Evolutionary conservation across 2,113 vertebrate genomes (phyloP), one percentile per base, ranked within the genome.

Genomic region (Corvus cornix): DNA sequence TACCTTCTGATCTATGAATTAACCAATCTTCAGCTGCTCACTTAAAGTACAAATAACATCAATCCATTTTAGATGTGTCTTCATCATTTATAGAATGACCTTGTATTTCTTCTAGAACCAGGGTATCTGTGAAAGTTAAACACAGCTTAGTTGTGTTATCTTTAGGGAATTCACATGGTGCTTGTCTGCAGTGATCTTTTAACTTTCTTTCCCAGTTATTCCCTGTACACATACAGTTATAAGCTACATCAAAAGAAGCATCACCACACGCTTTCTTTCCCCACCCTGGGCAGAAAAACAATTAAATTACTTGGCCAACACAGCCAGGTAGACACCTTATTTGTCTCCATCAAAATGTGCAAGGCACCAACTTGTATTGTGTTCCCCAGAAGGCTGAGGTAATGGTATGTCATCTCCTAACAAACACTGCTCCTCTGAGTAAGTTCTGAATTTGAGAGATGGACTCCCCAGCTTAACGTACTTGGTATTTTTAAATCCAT

Each of bases 391-490:
- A 77, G 59, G 30, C 81, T 48, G 55, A 79, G 30, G 6, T 18
- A 16, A 33, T 19, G 31, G 7, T 30, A 23, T 44, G 16, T 33
- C 28, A 27, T 51, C 22, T 35, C 48, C 33, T 33, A 13, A 41
- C 6, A 43, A 44, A 59, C 9, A 4, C 30, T 39, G n/a, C 33
- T 55, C 1, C 4, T 59, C 4, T 85, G 26, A 67, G 13, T 30
- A 37, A 67, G 22, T 31, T 79, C 63, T 79, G 84, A 59, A 60
- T 28, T 33, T 39, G 41, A 37, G 56, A 83, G 30, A 21, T 7
- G 4, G 2, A 4, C 7, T 68, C 3, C 6, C 27, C 19, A 16
- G 6, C n/a, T 80, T 35, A 56, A 56, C 0, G 0, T 33, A 24
- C 21, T 64, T 26, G 7, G 5, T 21, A 23, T 19, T 82, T 85